phyloP scores from a whole-genome alignment of 2,888 invertebrate species.

The Herminia tarsipennalis region DNA sequence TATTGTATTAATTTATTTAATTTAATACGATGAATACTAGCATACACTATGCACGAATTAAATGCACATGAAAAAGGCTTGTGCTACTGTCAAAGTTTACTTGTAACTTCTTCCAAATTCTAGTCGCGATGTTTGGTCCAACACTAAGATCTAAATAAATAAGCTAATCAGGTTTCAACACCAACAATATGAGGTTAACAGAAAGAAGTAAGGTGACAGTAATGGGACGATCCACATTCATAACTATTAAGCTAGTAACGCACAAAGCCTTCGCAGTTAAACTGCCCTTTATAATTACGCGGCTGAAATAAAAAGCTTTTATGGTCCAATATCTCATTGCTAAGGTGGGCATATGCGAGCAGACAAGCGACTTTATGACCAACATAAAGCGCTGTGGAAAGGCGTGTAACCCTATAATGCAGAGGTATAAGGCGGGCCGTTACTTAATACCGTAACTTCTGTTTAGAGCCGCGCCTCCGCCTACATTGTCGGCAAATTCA shows the following conservation, averaged over 20 bases:
- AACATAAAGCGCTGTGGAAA: constrained; percentile 64
- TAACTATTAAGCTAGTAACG: constrained; percentile 17
- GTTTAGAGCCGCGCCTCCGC: constrained; percentile 61
- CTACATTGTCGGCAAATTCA: constrained; percentile 70
- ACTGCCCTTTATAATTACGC: constrained; percentile 41
- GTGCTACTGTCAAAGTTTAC: too few relatives aligned
- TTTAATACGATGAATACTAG: too few relatives aligned
- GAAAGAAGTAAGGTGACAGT: constrained; percentile 1
- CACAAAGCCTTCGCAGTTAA: constrained; percentile 25
- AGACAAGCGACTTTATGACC: constrained; percentile 67
- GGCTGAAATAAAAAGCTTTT: constrained; percentile 53
- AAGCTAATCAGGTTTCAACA: too few relatives aligned
- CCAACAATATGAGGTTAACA: too few relatives aligned
- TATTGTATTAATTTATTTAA: too few relatives aligned
- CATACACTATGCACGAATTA: too few relatives aligned
- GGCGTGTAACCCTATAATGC: constrained; percentile 53
- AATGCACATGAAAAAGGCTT: too few relatives aligned
- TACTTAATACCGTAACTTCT: constrained; percentile 78
- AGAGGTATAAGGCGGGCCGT: constrained; percentile 57
- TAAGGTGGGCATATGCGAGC: constrained; percentile 56
- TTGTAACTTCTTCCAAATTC: too few relatives aligned
- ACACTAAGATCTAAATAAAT: too few relatives aligned
- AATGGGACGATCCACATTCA: constrained; percentile 12
- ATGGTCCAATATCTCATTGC: constrained; percentile 59
- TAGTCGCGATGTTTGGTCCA: too few relatives aligned